phyloP scores from a whole-genome alignment of 2,888 invertebrate species.

The Pheosia tremula region DNA sequence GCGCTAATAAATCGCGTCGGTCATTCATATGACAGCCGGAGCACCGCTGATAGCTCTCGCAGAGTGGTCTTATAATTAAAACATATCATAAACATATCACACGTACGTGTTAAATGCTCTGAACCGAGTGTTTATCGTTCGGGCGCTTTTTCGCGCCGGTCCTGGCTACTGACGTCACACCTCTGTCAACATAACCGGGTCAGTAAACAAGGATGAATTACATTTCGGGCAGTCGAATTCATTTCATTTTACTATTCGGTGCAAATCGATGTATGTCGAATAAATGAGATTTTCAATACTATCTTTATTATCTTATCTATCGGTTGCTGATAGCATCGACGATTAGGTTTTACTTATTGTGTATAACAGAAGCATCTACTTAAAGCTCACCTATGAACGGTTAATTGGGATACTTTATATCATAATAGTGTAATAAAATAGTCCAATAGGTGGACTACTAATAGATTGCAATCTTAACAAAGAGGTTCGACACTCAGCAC shows the following conservation, averaged over 20 bases:
- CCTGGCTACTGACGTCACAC: constrained; percentile 72
- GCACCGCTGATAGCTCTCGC: constrained; percentile 42
- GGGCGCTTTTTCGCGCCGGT: constrained; percentile 60
- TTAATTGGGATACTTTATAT: no score
- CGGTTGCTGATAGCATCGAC: no score
- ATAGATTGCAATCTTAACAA: neutral
- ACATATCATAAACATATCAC: constrained; percentile 54
- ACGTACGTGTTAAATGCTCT: constrained; percentile 58
- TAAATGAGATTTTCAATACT: neutral
- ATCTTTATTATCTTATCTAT: no score
- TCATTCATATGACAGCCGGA: constrained; percentile 23
- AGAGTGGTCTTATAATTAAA: constrained; percentile 56
- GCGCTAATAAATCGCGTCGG: constrained; percentile 11
- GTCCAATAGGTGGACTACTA: neutral
- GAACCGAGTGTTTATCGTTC: constrained; percentile 56
- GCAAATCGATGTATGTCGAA: constrained; percentile 23
- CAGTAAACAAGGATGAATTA: constrained; percentile 76
- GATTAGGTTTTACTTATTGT: no score
- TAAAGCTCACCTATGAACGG: no score
- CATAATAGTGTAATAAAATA: neutral
- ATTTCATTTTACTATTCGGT: constrained; percentile 53
- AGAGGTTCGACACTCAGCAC: neutral
- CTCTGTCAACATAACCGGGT: constrained; percentile 79
- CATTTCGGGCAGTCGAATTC: constrained; percentile 64
- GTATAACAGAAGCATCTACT: no score